Conservation (phyloP, 1,140 invertebrate species). For the Tetragonula clypearis region DNA sequence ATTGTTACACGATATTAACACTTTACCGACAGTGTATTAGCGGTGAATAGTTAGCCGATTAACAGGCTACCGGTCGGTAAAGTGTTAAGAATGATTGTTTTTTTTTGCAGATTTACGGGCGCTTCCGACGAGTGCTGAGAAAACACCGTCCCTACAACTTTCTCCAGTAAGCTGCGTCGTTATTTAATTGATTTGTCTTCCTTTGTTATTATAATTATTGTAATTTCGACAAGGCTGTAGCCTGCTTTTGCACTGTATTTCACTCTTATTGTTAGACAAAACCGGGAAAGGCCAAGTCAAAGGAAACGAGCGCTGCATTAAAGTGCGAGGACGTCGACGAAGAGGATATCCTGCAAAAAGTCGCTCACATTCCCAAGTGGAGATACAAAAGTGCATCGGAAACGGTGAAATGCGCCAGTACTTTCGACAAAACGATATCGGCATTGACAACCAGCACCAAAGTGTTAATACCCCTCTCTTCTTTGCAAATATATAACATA, state of each 20-base stretch:
- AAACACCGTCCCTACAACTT: background rate
- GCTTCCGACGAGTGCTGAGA: too few relatives aligned
- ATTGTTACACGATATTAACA: too few relatives aligned
- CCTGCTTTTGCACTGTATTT: background rate
- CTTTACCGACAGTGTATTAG: too few relatives aligned
- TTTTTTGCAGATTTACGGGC: too few relatives aligned
- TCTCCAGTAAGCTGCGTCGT: background rate
- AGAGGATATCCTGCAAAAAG: slow-evolving; percentile 27
- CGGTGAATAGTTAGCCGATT: too few relatives aligned
- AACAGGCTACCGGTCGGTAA: too few relatives aligned
- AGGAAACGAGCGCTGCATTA: background rate
- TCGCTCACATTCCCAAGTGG: slow-evolving; percentile 17
- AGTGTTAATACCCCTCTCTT: slow-evolving; percentile 68
- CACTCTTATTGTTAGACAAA: background rate
- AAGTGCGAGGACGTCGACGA: background rate
- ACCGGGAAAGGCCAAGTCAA: background rate
- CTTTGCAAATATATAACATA: slow-evolving; percentile 72
- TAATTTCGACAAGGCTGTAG: too few relatives aligned
- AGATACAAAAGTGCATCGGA: slow-evolving; percentile 3
- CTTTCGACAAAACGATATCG: background rate
- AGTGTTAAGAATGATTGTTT: background rate
- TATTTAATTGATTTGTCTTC: too few relatives aligned
- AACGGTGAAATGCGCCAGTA: background rate
- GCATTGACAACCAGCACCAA: slow-evolving; percentile 3
- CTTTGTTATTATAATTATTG: too few relatives aligned